These are phyloP conservation scores for Gasterosteus nipponicus DNA, from an alignment of 2,113 vertebrate genomes.

Conservation along the genomic window DNA sequence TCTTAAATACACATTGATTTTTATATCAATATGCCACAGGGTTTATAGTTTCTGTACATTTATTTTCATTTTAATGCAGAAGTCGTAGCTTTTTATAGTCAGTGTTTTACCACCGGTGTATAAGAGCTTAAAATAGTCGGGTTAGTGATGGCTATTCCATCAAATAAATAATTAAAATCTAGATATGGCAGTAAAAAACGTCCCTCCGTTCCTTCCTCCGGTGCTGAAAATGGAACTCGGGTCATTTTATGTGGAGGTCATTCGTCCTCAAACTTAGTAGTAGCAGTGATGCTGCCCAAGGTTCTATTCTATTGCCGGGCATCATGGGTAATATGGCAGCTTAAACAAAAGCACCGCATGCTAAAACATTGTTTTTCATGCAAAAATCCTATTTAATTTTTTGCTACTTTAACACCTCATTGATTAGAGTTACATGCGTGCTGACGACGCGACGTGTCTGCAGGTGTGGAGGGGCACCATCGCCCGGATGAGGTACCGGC, in stretches of 20 bases:
- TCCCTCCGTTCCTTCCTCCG: not conserved
- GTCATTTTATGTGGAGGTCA: not conserved
- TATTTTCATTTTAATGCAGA: not conserved
- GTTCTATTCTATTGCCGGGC: not conserved
- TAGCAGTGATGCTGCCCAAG: not conserved
- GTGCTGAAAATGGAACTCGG: not conserved
- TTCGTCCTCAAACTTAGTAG: not conserved
- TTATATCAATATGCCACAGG: not conserved
- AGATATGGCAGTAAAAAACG: not conserved
- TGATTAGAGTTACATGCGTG: not conserved
- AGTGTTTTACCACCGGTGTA: not conserved
- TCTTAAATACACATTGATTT: not conserved
- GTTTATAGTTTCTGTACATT: not conserved
- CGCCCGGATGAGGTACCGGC: conserved; percentile 89
- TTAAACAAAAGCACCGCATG: not conserved
- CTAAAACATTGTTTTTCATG: no score
- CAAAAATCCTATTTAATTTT: not conserved
- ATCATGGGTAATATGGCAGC: not conserved
- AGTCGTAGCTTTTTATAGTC: not conserved
- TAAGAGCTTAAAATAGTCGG: conserved; percentile 18
- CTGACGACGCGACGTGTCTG: not conserved
- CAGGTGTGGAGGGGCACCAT: conserved; percentile 96
- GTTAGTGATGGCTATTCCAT: not conserved
- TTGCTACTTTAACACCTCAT: not conserved
- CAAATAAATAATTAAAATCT: conserved; percentile 29